phyloP scores from a whole-genome alignment of 2,888 invertebrate genomes.

The Tetropium fuscum region DNA sequence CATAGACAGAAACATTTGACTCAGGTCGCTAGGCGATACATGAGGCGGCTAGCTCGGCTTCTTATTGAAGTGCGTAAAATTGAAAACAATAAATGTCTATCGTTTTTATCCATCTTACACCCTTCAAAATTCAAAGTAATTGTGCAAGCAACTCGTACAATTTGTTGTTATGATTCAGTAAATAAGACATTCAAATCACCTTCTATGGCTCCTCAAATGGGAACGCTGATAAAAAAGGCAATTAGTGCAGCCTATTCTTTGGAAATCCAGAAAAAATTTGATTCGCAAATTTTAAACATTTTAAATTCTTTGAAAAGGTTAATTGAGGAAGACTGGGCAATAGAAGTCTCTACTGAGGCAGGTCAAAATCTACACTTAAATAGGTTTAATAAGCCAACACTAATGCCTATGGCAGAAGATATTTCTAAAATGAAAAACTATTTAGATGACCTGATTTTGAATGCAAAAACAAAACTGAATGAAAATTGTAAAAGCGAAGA shows the following conservation, averaged over 20 bases:
- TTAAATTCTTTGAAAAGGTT: neutral
- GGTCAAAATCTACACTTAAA: neutral
- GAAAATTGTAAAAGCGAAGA: neutral
- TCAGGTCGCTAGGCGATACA: constrained; percentile 12
- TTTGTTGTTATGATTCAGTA: neutral
- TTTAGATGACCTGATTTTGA: neutral
- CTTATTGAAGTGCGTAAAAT: neutral
- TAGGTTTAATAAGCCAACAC: neutral
- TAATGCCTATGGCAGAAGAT: neutral
- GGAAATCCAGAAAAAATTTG: neutral
- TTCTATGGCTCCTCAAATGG: neutral
- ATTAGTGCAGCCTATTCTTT: neutral
- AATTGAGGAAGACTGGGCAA: neutral
- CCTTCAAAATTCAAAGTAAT: neutral
- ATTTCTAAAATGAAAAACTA: neutral
- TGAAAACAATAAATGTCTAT: neutral
- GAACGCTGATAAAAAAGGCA: neutral
- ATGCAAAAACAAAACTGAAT: neutral
- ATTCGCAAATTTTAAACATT: neutral
- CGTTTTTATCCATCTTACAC: neutral
- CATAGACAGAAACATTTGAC: constrained; percentile 41
- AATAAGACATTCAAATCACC: neutral
- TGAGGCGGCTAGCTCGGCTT: neutral
- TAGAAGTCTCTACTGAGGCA: neutral
- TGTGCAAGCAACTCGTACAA: neutral